Evolutionary conservation across 1,140 invertebrate species (phyloP), one percentile per base, ranked within the genome.

Genomic region (Scaptomyza pallida): DNA sequence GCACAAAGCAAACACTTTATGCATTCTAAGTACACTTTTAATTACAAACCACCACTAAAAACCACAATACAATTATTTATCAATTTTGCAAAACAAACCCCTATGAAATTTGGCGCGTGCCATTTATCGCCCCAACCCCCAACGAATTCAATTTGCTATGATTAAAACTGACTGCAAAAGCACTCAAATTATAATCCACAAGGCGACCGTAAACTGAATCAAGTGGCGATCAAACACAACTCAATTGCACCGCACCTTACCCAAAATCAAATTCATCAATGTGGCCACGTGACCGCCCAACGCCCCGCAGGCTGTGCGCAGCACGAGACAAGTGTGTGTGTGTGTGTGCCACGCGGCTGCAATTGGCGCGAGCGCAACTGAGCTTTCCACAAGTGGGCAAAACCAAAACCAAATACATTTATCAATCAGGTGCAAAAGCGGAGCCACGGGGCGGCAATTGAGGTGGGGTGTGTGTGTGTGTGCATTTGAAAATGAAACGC

Each of bases 401-500:
- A 21, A 8, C 12, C 61, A 35, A 23, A 41, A 61, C 44, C 35
- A 70, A 60, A 73, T 48, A 68, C 33, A 37, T 37, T 37, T n/a
- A 37, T 77, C 72, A 85, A 85, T 85, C 81, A 86, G 81, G 81
- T 86, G 81, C 54, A 73, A 63, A 23, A 55, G 52, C 43, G 47
- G 45, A 16, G 41, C 47, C 13, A 35, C 12, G 35, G 9, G 9
- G 6, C 33, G 33, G 33, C 33, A 9, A 35, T 35, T 10, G 10
- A 35, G 10, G 13, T 15, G 12, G 8, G 37, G 17, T 13, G 33
- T 44, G 13, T 23, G 30, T 61, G 23, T 59, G 26, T 59, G 55
- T 15, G 52, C 40, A 41, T 68, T 65, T 81, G 78, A 51, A 67
- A 60, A 50, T 47, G 47, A 45, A 56, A 78, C 79, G 78, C 79